Conservation (phyloP, 2,888 invertebrate genomes). For the Siphlonurus alternatus region DNA sequence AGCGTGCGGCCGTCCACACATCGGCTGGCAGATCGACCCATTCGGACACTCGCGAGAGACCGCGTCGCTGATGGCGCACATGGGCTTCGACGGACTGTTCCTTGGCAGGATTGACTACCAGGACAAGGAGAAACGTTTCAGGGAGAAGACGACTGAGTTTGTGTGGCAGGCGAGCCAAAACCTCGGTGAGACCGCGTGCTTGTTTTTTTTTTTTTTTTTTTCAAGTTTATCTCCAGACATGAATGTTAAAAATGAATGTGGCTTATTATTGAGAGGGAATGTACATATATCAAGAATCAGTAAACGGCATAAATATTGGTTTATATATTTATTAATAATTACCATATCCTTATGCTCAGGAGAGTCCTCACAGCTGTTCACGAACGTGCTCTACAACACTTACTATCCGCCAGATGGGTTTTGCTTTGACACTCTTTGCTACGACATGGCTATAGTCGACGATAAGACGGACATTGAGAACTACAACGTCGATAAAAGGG, state of each 20-base stretch:
- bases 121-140: conserved; percentile 48
- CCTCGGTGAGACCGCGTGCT: conserved; percentile 34
- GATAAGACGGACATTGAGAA: conserved; percentile 38
- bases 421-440: conserved; percentile 37
- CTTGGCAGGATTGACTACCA: conserved; percentile 76
- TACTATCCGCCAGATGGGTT: conserved; percentile 36
- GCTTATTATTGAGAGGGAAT: no score
- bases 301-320: no score
- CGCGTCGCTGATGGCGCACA: conserved; percentile 59
- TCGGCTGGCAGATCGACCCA: conserved; percentile 74
- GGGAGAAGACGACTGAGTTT: conserved; percentile 53
- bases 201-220: no score
- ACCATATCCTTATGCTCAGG: no score
- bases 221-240: no score
- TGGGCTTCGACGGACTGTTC: conserved; percentile 81
- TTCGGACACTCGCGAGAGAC: conserved; percentile 79
- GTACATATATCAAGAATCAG: no score
- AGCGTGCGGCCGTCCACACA: conserved; percentile 49
- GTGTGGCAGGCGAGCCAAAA: conserved; percentile 63
- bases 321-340: no score
- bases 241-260: no score
- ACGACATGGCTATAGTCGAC: conserved; percentile 32
- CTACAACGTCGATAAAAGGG: conserved; percentile 62
- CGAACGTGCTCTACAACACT: conserved; percentile 31
- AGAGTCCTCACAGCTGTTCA: conserved; percentile 29